A percentile compares a stretch with the other conserved stretches of the same genome.
Evolutionary conservation across 2,113 vertebrate genomes (phyloP).

Genomic region (Pholis gunnellus): DNA sequence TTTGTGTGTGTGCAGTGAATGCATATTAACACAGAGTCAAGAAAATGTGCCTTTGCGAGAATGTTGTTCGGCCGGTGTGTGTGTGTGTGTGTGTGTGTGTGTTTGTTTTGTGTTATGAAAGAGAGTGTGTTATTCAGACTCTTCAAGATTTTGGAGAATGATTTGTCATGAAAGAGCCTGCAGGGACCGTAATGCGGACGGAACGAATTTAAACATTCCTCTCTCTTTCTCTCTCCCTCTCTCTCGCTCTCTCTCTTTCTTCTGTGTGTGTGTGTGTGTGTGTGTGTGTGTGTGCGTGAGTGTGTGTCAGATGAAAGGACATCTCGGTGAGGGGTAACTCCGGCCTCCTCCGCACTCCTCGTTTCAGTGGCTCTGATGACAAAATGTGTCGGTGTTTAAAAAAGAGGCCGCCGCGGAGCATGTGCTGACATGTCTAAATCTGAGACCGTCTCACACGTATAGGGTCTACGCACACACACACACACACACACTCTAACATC

Average conservation of each 20-base stretch:
- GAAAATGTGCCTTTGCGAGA: background rate
- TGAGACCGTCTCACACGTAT: conserved; percentile 56
- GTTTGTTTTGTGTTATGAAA: background rate
- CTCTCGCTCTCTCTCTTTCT: background rate
- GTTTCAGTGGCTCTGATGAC: conserved; percentile 72
- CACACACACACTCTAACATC: conserved; percentile 10
- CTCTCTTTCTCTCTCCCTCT: background rate
- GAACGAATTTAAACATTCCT: conserved; percentile 47
- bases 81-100: background rate
- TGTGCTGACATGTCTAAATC: conserved; percentile 78
- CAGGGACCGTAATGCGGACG: conserved; percentile 38
- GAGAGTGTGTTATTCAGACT: conserved; percentile 19
- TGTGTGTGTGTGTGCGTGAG: conserved; percentile 18
- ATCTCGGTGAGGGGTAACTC: conserved; percentile 39
- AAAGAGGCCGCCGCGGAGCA: conserved; percentile 64
- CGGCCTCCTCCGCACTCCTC: conserved; percentile 38
- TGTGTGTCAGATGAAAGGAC: conserved; percentile 58
- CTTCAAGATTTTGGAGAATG: conserved; percentile 45
- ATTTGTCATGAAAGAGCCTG: conserved; percentile 60
- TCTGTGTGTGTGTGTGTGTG: background rate
- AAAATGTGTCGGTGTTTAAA: conserved; percentile 72
- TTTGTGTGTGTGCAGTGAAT: conserved; percentile 28
- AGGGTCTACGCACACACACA: conserved; percentile 21
- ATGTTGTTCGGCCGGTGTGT: background rate
- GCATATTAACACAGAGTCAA: conserved; percentile 26